Evolutionary conservation across 1,140 invertebrate genomes (phyloP).

Genomic region (Copidosoma floridanum): DNA sequence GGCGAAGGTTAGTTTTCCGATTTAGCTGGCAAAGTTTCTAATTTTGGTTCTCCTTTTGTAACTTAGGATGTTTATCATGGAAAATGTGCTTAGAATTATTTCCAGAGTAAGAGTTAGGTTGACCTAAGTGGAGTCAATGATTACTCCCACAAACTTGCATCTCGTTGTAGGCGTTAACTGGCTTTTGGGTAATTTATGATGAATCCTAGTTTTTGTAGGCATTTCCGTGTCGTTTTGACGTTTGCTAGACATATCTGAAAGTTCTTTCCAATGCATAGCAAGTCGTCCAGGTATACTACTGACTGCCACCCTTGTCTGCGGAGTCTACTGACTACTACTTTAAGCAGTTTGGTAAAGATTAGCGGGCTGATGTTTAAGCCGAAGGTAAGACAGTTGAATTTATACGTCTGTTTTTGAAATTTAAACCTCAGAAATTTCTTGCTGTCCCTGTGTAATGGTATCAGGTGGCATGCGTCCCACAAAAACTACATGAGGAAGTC

Average conservation of each 20-base stretch:
- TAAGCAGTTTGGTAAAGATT: not conserved
- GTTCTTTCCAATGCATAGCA: not conserved
- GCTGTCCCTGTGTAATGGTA: not conserved
- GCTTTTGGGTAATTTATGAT: not conserved
- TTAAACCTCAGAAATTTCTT: not conserved
- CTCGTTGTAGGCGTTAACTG: not conserved
- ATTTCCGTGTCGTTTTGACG: not conserved
- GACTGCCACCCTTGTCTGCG: not conserved
- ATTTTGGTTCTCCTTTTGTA: not conserved
- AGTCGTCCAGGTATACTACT: not conserved
- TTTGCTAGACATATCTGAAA: not conserved
- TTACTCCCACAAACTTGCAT: not conserved
- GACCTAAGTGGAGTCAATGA: not conserved
- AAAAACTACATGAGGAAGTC: conserved; percentile 13
- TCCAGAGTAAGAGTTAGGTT: conserved; percentile 15
- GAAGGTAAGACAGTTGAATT: not conserved
- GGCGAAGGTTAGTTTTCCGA: not conserved
- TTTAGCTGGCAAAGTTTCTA: not conserved
- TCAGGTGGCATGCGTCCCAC: not conserved
- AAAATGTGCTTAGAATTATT: conserved; percentile 4
- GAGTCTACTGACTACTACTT: not conserved
- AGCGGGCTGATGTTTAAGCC: not conserved
- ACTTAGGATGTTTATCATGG: conserved; percentile 2
- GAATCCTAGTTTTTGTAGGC: not conserved
- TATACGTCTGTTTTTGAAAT: not conserved